Evolutionary conservation across 2,888 invertebrate species (phyloP), one percentile per base, ranked within the genome.

Genomic region (Ectropis crepuscularia): DNA sequence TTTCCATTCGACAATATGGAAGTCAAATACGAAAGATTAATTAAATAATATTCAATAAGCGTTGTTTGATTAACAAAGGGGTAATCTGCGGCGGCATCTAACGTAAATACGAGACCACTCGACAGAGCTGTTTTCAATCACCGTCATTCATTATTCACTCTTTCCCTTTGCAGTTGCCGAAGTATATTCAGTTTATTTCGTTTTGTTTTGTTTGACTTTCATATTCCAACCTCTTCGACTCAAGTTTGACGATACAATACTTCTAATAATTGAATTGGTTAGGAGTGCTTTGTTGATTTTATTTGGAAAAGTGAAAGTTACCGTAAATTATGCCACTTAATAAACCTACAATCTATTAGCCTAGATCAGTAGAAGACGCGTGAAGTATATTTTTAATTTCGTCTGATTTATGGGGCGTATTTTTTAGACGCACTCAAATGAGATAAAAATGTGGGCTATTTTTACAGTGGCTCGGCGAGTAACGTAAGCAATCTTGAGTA

Each of bases 11-110:
- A 79, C 76, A 77, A 73, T 78, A 79, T 78, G 74, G 69, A 89
- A 91, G 89, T 91, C 86, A 90, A 90, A 89, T 83, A 86, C 76
- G 79, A 81, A 86, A 87, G 85, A 91, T 90, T 90, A 90, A 91
- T 92, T 90, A 88, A 90, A 89, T 90, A 88, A 85, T 87, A 87
- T 89, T 90, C 85, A 90, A 90, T 91, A 88, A 89, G 80, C 86
- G 85, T 84, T 89, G 87, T 91, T 91, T 90, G 90, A 89, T 89
- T 89, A 90, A 91, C 89, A 90, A 91, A 90, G 86, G 88, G 83
- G 82, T 90, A 91, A 92, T 92, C 91, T 88, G 81, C 75, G 89
- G 88, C 92, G 92, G 92, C 92, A 92, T 92, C 92, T 92, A 89
- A 87, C 86, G 88, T 83, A 90, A 91, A 91, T 88, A 87, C 84